phyloP scores from a whole-genome alignment of 2,113 vertebrate species.

The Myrmecophaga tridactyla region DNA sequence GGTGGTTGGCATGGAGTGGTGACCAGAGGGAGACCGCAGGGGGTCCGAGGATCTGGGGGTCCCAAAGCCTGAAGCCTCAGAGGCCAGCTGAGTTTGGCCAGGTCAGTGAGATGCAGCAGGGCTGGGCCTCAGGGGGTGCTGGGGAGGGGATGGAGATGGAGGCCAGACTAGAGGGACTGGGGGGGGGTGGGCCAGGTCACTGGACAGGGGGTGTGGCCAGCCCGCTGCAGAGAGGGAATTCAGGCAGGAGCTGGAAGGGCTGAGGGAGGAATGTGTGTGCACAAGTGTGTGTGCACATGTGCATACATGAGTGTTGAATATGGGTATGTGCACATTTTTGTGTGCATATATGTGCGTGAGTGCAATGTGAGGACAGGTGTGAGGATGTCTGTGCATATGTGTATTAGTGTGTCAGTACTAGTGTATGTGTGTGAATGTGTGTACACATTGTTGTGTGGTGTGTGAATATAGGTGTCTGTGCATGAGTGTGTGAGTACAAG shows the following conservation, averaged over 20 bases:
- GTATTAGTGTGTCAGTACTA: too few relatives aligned
- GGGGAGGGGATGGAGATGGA: not conserved
- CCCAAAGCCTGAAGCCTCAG: not conserved
- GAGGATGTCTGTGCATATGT: too few relatives aligned
- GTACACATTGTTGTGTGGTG: too few relatives aligned
- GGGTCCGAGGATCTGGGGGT: too few relatives aligned
- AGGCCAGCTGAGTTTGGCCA: not conserved
- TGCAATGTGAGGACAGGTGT: too few relatives aligned
- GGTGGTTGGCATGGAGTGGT: not conserved
- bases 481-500: not conserved
- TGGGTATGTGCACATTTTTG: too few relatives aligned
- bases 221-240: accelerated
- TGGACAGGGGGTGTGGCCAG: not conserved
- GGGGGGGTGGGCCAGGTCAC: not conserved
- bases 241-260: too few relatives aligned
- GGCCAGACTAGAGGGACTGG: not conserved
- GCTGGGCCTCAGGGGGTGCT: not conserved
- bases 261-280: not conserved
- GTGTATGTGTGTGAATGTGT: not conserved
- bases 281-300: not conserved
- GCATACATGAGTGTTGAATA: not conserved
- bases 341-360: too few relatives aligned
- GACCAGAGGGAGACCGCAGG: not conserved
- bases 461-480: too few relatives aligned
- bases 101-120: not conserved